Conservation (phyloP, 1,140 invertebrate genomes). For the Drosophila sproati region DNA sequence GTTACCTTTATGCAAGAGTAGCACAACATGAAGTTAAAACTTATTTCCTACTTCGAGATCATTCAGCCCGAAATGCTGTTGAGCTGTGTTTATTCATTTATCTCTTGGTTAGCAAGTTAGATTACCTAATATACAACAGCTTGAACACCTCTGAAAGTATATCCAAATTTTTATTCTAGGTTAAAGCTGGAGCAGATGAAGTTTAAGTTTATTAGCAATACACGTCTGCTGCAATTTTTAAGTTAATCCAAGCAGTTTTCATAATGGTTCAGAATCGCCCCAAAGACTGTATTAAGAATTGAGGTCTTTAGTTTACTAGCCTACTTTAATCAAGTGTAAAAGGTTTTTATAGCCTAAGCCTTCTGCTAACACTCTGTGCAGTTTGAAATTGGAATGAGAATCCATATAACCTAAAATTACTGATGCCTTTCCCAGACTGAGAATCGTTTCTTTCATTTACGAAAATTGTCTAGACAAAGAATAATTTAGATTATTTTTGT, state of each 20-base stretch:
- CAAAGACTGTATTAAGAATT: too few relatives aligned
- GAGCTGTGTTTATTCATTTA: neutral
- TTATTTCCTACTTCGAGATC: neutral
- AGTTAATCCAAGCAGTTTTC: too few relatives aligned
- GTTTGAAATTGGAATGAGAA: neutral
- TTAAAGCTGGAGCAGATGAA: too few relatives aligned
- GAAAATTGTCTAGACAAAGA: neutral
- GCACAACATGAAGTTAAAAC: neutral
- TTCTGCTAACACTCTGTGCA: neutral
- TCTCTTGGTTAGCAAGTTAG: too few relatives aligned
- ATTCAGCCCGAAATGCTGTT: neutral
- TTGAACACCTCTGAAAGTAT: too few relatives aligned
- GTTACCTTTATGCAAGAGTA: constrained; percentile 22
- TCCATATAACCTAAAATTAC: neutral
- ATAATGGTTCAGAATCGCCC: too few relatives aligned
- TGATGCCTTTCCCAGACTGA: neutral
- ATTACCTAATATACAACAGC: too few relatives aligned
- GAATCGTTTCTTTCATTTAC: neutral
- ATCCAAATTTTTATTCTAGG: too few relatives aligned
- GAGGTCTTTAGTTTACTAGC: too few relatives aligned
- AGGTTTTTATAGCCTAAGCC: neutral
- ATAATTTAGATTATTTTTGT: constrained; percentile 5
- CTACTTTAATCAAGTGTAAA: too few relatives aligned
- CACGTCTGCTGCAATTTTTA: too few relatives aligned
- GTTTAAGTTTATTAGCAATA: too few relatives aligned